Percentiles rank a stretch among this genome's conserved stretches.
These are phyloP conservation scores for Platycnemis pennipes DNA, from an alignment of 2,888 invertebrate species.

Conservation along the genomic window DNA sequence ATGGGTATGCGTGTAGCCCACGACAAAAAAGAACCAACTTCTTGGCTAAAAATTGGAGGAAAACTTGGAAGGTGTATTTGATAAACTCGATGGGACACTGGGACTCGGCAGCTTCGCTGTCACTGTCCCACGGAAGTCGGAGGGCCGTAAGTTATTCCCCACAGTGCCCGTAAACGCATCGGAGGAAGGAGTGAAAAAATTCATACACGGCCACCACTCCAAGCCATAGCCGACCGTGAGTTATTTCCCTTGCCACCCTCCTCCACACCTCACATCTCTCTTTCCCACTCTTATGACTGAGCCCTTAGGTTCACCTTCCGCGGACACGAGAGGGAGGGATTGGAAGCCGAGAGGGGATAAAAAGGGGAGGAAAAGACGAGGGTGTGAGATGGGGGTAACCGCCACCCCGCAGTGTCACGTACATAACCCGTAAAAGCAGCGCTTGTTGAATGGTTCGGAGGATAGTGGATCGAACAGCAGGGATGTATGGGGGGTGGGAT, in stretches of 20 bases:
- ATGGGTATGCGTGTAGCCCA: neutral
- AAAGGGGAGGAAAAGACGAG: neutral
- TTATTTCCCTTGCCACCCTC: neutral
- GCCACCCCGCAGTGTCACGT: neutral
- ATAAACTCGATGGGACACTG: neutral
- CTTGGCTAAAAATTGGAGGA: neutral
- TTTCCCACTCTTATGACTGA: neutral
- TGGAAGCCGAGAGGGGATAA: neutral
- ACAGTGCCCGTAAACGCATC: neutral
- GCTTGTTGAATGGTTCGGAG: constrained; percentile 23
- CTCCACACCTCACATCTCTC: neutral
- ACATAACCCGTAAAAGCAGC: constrained; percentile 22
- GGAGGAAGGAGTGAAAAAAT: neutral
- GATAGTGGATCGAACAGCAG: neutral
- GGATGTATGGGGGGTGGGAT: neutral
- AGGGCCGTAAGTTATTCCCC: neutral
- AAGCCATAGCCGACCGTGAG: neutral
- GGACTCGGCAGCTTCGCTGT: neutral
- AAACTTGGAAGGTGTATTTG: neutral
- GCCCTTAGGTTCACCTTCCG: constrained; percentile 8
- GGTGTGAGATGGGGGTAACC: neutral
- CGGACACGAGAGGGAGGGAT: neutral
- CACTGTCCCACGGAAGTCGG: neutral
- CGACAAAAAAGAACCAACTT: neutral
- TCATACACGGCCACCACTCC: neutral